Percentiles rank a stretch among this genome's conserved stretches.
phyloP scores from a whole-genome alignment of 2,113 vertebrate species.

The Oncorhynchus kisutch region DNA sequence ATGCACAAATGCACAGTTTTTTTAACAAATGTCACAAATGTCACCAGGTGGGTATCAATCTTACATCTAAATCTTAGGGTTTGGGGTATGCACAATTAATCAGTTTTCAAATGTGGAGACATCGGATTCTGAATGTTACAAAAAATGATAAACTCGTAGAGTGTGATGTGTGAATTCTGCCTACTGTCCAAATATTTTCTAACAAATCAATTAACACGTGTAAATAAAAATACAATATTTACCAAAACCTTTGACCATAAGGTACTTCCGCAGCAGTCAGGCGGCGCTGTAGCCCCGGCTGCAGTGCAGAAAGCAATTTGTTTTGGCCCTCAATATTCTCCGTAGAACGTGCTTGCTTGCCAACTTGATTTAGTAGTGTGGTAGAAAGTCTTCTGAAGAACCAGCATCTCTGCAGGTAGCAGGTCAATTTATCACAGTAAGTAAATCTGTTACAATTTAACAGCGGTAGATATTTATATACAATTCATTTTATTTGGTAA shows the following conservation, averaged over 20 bases:
- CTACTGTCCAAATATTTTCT: background rate
- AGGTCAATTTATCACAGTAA: background rate
- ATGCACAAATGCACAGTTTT: no score
- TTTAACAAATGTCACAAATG: no score
- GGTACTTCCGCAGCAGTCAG: background rate
- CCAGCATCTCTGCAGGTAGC: background rate
- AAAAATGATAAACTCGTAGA: no score
- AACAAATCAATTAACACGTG: background rate
- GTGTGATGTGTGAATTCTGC: no score
- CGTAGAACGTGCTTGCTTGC: slow-evolving; percentile 56
- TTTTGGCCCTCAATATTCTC: slow-evolving; percentile 38
- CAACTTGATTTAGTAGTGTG: slow-evolving; percentile 48
- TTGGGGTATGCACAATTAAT: no score
- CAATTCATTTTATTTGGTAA: background rate
- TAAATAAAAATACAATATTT: background rate
- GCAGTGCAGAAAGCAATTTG: background rate
- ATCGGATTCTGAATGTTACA: no score
- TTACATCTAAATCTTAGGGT: no score
- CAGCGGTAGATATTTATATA: background rate
- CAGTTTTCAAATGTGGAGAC: no score
- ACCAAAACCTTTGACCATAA: background rate
- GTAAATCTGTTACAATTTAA: background rate
- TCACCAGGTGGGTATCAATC: no score
- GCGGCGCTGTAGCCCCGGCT: background rate
- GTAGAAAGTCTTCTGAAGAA: background rate